Evolutionary conservation across 2,888 invertebrate genomes (phyloP).

Genomic region (Torymus auratus): DNA sequence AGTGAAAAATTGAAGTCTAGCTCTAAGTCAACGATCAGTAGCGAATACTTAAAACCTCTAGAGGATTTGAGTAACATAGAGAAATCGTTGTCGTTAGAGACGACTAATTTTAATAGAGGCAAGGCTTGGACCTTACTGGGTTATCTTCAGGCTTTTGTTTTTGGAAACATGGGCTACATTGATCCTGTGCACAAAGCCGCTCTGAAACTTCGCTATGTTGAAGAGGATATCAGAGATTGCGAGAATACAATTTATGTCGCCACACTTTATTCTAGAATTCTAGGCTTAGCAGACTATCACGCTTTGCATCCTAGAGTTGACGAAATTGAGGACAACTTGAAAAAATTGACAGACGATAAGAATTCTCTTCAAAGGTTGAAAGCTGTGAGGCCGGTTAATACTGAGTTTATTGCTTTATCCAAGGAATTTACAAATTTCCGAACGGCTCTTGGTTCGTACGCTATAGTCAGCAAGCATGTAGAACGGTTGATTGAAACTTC

Average conservation of each 20-base stretch:
- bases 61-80: slow-evolving; percentile 56
- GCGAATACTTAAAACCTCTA: slow-evolving; percentile 58
- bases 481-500: slow-evolving; percentile 75
- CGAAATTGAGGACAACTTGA: slow-evolving; percentile 59
- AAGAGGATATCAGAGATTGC: slow-evolving; percentile 83
- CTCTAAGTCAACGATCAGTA: slow-evolving; percentile 5
- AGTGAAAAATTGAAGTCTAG: slow-evolving; percentile 32
- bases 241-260: slow-evolving; percentile 80
- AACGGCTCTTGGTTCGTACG: slow-evolving; percentile 71
- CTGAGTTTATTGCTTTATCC: slow-evolving; percentile 64
- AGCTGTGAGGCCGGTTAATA: slow-evolving; percentile 66
- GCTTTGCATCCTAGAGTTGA: slow-evolving; percentile 58
- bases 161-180: slow-evolving; percentile 76
- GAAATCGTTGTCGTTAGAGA: slow-evolving; percentile 49
- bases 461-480: slow-evolving; percentile 72
- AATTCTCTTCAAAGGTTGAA: slow-evolving; percentile 63
- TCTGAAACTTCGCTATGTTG: slow-evolving; percentile 84
- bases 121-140: slow-evolving; percentile 70
- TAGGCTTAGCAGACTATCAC: slow-evolving; percentile 70
- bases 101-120: slow-evolving; percentile 62
- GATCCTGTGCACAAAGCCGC: slow-evolving; percentile 90
- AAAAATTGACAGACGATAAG: slow-evolving; percentile 59
- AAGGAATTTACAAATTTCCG: slow-evolving; percentile 71
- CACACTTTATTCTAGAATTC: slow-evolving; percentile 78
- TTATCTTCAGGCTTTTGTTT: slow-evolving; percentile 68